phyloP scores from a whole-genome alignment of 2,797 vertebrate species.

The Muscicapa comitata region DNA sequence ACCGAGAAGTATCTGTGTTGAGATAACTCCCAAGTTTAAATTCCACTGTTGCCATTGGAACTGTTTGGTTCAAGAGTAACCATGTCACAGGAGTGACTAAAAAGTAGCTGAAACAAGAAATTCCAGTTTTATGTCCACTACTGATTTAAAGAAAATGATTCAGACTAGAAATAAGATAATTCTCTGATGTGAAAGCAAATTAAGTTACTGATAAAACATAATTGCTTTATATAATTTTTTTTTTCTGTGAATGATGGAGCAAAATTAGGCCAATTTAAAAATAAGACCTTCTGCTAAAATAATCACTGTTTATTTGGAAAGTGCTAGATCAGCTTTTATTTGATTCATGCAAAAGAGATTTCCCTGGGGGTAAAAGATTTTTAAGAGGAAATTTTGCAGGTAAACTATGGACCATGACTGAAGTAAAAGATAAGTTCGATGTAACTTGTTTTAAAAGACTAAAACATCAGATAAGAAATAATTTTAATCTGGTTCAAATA shows the following conservation, averaged over 20 bases:
- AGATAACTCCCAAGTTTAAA: background rate
- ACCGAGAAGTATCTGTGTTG: background rate
- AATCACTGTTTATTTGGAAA: background rate
- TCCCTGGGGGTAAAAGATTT: background rate
- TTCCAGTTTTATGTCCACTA: background rate
- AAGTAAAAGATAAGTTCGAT: constrained; percentile 16
- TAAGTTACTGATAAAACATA: background rate
- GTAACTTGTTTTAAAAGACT: background rate
- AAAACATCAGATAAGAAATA: background rate
- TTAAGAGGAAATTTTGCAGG: background rate
- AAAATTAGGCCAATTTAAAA: background rate
- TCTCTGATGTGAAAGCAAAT: background rate
- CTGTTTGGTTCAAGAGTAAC: background rate
- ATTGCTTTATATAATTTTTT: background rate
- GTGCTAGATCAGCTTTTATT: background rate
- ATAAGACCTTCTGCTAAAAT: background rate
- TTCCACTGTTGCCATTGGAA: background rate
- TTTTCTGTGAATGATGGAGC: background rate
- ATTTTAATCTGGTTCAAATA: background rate
- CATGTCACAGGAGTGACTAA: background rate
- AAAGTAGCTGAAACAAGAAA: background rate
- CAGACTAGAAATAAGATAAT: background rate
- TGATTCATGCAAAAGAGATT: background rate
- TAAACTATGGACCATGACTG: background rate
- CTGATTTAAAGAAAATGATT: background rate